A percentile compares a stretch with the other conserved stretches of the same genome.
These are phyloP conservation scores for Pectinophora gossypiella DNA, from an alignment of 1,140 invertebrate genomes.

Conservation along the genomic window DNA sequence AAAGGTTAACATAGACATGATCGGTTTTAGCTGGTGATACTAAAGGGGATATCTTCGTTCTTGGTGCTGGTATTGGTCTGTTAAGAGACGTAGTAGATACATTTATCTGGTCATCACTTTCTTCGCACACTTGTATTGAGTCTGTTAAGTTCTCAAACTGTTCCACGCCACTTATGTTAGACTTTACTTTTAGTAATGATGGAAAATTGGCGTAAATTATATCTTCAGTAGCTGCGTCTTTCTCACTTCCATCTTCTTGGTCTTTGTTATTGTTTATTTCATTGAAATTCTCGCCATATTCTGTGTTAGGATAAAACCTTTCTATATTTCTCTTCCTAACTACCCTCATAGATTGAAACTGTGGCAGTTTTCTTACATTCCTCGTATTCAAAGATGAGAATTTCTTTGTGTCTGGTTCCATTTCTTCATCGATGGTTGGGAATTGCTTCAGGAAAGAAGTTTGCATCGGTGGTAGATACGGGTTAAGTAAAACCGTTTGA, in stretches of 20 bases:
- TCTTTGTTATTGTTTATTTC: constrained; percentile 68
- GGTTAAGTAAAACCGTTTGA: constrained; percentile 60
- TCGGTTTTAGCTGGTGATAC: constrained; percentile 47
- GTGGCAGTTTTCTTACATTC: constrained; percentile 42
- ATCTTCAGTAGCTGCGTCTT: constrained; percentile 30
- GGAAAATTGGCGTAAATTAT: constrained; percentile 65
- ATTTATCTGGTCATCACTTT: constrained; percentile 32
- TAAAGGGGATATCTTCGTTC: constrained; percentile 55
- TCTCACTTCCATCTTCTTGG: constrained; percentile 40
- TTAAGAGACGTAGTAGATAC: constrained; percentile 47
- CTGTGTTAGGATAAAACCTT: constrained; percentile 68
- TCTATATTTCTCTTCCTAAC: constrained; percentile 68
- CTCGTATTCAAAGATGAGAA: constrained; percentile 62
- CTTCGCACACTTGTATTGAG: constrained; percentile 69
- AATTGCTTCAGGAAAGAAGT: constrained; percentile 58
- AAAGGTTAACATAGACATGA: constrained; percentile 66
- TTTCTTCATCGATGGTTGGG: constrained; percentile 63
- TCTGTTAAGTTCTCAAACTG: constrained; percentile 72
- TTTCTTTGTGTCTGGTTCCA: constrained; percentile 42
- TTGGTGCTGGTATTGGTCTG: constrained; percentile 58
- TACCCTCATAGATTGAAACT: constrained; percentile 68
- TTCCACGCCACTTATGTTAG: constrained; percentile 56
- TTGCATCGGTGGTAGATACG: constrained; percentile 60
- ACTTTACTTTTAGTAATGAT: constrained; percentile 42
- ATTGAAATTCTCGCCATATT: constrained; percentile 65